Base-by-base conservation (phyloP, 2,797 vertebrate species). In the Rhyacichthys aspro region DNA sequence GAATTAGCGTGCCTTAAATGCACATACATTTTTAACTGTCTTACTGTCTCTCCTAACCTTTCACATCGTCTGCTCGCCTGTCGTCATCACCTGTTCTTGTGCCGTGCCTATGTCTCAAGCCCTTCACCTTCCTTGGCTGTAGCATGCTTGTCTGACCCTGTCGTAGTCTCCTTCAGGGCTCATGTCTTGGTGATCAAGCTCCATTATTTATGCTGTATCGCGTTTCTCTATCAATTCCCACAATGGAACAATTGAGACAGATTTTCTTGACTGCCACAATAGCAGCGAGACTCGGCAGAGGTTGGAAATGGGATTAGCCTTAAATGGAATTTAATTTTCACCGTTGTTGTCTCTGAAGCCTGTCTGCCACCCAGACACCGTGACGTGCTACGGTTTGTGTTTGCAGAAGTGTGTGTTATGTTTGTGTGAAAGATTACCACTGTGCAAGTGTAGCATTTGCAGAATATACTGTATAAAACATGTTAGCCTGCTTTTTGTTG, bases 241-340 rank as follows among this genome's bases (percentile, higher is more conserved):
- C 87, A 88, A 87, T 78, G 75, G 86, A 90, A 79, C 84, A 86
- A 87, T 89, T 88, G 86, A 90, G 90, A 91, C 88, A 76, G 86
- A 91, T 92, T 89, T 85, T 74, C 79, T 87, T 70, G 86, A 85
- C 87, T 88, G 91, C 92, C 87, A 91, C 91, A 89, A 88, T 82
- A 86, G 85, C 86, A 83, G 67, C 56, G 84, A 90, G 86, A 84
- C 85, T 80, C 84, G 53, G 83, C 85, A 85, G 88, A 90, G 89
- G 87, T 90, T 89, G 89, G 76, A 90, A 92, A 93, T 91, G 80
- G 89, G 90, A 92, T 94, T 93, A 93, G 84, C 81, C 73, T 90
- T 92, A 92, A 93, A 93, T 82, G 84, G 90, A 94, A 93, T 94
- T 93, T 90, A 92, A 93, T 92, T 93, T 92, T 89, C 89, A 84